phyloP scores from a whole-genome alignment of 2,888 invertebrate species.

The Phengaris alcon region DNA sequence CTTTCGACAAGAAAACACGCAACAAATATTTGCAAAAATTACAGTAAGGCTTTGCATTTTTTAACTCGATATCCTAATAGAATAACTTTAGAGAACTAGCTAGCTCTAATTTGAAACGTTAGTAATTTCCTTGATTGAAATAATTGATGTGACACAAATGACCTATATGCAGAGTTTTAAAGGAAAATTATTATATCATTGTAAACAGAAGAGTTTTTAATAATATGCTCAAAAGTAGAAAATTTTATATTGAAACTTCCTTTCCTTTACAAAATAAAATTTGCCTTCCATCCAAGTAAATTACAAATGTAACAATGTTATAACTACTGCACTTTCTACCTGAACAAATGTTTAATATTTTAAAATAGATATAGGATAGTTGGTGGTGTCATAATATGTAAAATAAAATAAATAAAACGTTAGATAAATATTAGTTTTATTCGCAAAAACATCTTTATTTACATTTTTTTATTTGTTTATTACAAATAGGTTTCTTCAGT shows the following conservation, averaged over 20 bases:
- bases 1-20: too few relatives aligned
- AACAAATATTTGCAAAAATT: too few relatives aligned
- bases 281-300: not conserved
- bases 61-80: not conserved
- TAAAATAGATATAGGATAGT: slow-evolving; percentile 9
- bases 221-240: not conserved
- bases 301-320: not conserved
- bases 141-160: not conserved
- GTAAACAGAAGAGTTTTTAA: not conserved
- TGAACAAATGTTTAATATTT: slow-evolving; percentile 20
- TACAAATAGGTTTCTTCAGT: not conserved
- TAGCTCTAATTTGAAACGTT: not conserved
- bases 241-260: not conserved
- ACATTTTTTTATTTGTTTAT: not conserved
- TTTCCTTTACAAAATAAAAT: not conserved
- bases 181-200: not conserved
- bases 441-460: not conserved
- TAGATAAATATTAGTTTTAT: slow-evolving; percentile 20
- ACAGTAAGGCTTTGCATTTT: not conserved
- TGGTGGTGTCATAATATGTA: not conserved
- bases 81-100: not conserved
- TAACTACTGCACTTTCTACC: not conserved
- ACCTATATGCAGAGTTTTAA: not conserved
- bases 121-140: not conserved
- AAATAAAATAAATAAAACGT: slow-evolving; percentile 21